A percentile compares a stretch with the other conserved stretches of the same genome.
Conservation (phyloP, 2,113 vertebrate genomes). For the Callaeas wilsoni region DNA sequence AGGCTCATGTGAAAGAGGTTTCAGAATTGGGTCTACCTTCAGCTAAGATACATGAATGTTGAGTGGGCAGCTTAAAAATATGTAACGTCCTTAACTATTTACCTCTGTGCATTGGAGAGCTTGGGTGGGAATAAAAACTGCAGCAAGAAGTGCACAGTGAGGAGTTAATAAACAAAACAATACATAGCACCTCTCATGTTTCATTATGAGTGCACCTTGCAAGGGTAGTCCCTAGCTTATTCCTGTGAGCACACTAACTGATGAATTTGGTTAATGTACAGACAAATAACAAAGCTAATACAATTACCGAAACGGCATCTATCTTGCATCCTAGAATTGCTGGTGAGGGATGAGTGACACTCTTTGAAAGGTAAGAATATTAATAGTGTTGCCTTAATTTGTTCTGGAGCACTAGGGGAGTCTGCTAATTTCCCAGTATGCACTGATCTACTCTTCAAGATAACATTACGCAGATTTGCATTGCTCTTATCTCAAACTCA, state of each 20-base stretch:
- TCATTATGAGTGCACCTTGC: background rate
- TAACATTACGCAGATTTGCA: background rate
- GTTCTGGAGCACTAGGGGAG: background rate
- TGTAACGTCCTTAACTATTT: background rate
- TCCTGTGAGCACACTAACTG: background rate
- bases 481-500: background rate
- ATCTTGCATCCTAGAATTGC: background rate
- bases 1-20: background rate
- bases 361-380: background rate
- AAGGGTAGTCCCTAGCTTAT: background rate
- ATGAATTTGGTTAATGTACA: background rate
- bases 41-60: rapidly evolving
- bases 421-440: background rate
- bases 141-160: background rate
- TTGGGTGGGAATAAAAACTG: background rate
- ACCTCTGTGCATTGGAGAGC: background rate
- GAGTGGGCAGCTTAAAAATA: background rate
- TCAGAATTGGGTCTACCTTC: background rate
- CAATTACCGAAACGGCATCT: background rate
- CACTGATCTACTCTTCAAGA: background rate
- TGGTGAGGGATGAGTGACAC: background rate
- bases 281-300: background rate
- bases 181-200: background rate
- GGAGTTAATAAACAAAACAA: background rate
- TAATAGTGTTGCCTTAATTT: background rate